Evolutionary conservation across 2,797 vertebrate species (phyloP).

Genomic region (Telmatherina bonti): DNA sequence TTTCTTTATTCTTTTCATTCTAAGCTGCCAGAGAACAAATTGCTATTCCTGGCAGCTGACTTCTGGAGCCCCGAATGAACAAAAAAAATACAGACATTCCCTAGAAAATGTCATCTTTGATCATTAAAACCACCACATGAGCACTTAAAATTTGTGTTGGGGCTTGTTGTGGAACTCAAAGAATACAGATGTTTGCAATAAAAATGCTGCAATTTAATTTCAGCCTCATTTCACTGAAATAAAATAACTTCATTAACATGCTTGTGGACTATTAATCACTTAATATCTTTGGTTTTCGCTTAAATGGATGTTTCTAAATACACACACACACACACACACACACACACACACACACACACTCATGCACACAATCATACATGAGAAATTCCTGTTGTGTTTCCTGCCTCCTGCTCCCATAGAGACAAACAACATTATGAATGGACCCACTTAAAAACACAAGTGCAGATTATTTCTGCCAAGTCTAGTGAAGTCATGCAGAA

Average conservation of each 20-base stretch:
- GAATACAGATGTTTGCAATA: neutral
- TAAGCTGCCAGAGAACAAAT: too few relatives aligned
- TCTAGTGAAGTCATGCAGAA: slow-evolving; percentile 34
- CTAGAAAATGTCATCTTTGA: neutral
- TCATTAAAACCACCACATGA: neutral
- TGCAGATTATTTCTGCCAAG: slow-evolving; percentile 28
- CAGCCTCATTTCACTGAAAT: neutral
- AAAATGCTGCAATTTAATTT: neutral
- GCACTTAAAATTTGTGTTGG: neutral
- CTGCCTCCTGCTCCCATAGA: slow-evolving; percentile 44
- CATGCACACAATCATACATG: slow-evolving; percentile 1
- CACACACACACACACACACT: neutral
- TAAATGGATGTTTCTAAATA: neutral
- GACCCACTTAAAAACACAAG: slow-evolving; percentile 43
- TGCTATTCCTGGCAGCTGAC: neutral
- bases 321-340: too few relatives aligned
- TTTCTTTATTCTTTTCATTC: too few relatives aligned
- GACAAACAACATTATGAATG: slow-evolving; percentile 40
- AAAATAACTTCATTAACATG: neutral
- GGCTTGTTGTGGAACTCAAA: neutral
- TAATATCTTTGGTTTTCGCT: neutral
- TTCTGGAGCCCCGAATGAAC: neutral
- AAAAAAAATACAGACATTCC: neutral
- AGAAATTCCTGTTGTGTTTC: slow-evolving; percentile 42
- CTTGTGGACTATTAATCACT: neutral